These are phyloP conservation scores for Galerucella calmariensis DNA, from an alignment of 2,888 invertebrate genomes.

Conservation along the genomic window DNA sequence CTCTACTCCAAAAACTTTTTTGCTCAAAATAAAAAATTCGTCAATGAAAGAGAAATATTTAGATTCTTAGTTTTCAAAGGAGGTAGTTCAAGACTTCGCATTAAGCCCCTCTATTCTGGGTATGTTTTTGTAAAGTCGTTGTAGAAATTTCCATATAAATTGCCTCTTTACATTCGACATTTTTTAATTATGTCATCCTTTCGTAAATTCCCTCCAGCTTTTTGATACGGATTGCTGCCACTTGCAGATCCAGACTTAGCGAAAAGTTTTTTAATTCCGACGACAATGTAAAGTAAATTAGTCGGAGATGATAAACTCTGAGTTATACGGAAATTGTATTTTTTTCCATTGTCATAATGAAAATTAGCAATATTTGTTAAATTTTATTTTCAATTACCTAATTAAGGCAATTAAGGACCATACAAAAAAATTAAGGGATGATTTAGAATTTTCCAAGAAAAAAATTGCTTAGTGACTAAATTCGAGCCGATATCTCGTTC, in stretches of 20 bases:
- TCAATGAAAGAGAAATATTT: no score
- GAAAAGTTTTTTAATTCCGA: not conserved
- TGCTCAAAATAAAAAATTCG: no score
- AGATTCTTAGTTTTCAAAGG: not conserved
- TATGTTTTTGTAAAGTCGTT: not conserved
- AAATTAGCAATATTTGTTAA: no score
- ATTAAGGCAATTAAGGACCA: no score
- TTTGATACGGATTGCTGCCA: constrained; percentile 11
- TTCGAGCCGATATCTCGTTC: no score
- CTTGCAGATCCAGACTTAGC: not conserved
- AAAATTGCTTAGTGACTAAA: no score
- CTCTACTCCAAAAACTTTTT: no score
- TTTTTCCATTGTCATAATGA: no score
- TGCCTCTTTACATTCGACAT: constrained; percentile 41
- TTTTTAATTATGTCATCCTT: constrained; percentile 40
- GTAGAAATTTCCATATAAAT: constrained; percentile 45
- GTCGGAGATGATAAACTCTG: not conserved
- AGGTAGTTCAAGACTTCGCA: not conserved
- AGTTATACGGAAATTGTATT: no score
- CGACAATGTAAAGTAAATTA: not conserved
- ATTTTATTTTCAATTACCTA: no score
- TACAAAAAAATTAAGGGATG: no score
- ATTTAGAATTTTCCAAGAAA: no score
- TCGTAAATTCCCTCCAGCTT: constrained; percentile 28
- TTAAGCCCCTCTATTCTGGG: not conserved